Percentiles rank a stretch among this genome's conserved stretches.
Conservation (phyloP, 2,113 vertebrate genomes). For the Pontoporia blainvillei region DNA sequence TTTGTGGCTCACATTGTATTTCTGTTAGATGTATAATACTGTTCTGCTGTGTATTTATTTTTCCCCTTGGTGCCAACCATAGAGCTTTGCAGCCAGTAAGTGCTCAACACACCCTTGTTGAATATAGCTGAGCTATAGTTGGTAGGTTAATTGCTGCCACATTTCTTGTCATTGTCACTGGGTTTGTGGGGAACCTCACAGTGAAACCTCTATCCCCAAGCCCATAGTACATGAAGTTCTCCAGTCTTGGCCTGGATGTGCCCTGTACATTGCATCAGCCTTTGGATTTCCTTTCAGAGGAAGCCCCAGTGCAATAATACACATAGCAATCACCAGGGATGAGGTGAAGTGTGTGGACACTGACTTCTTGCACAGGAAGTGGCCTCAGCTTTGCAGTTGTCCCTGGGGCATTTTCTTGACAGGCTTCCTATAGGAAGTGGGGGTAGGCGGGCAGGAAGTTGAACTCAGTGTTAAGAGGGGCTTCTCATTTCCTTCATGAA, state of each 20-base stretch:
- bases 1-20: background rate
- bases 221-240: slow-evolving; percentile 15
- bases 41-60: background rate
- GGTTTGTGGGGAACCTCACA: background rate
- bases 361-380: slow-evolving; percentile 61
- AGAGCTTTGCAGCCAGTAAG: background rate
- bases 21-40: slow-evolving; percentile 1
- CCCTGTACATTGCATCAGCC: slow-evolving; percentile 17
- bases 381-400: slow-evolving; percentile 50
- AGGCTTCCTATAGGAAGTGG: background rate
- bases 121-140: slow-evolving; percentile 12
- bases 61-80: background rate
- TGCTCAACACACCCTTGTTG: background rate
- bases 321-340: slow-evolving; percentile 33
- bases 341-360: slow-evolving; percentile 55
- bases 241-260: background rate
- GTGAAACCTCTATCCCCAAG: slow-evolving; percentile 9
- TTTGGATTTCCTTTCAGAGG: slow-evolving; percentile 51
- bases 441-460: background rate
- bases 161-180: background rate
- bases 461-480: background rate
- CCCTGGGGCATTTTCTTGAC: slow-evolving; percentile 3
- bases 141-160: background rate
- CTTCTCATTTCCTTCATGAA: background rate
- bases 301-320: slow-evolving; percentile 46